Base-by-base conservation (phyloP, 2,888 invertebrate species). In the Rhodophaea formosa region DNA sequence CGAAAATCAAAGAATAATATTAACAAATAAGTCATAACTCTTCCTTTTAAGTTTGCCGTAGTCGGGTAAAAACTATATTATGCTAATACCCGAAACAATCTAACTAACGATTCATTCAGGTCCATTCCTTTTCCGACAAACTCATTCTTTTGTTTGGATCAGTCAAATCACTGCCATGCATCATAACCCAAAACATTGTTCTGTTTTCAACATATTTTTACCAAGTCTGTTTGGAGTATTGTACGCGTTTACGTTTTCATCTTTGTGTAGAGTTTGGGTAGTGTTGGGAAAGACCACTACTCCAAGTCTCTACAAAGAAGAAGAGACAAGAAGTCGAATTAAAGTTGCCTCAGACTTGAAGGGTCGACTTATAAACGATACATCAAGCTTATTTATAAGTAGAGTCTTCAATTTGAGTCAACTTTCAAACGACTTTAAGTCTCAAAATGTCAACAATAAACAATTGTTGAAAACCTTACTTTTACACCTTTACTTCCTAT, bases 61-160 rank as follows among this genome's bases (percentile, higher is more conserved):
- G 23, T 23, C 23, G 23, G 23, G 23, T 23, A 51, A 51, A 51
- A 51, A 74, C 62, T 46, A 57, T 63, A 70, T 68, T 86, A 89
- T 86, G 88, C 78, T 87, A 89, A 88, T 89, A 85, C 68, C 69
- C 71, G 73, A 79, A 84, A 85, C 82, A 84, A 86, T 84, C 79
- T 74, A 77, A 75, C 79, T 82, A 85, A 85, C 82, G 79, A 84
- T 82, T 80, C 75, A 77, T 80, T 79, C 75, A 79, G 51, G 10
- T 74, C 78, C 79, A 78, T 86, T 85, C 82, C 80, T 80, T 84
- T 84, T 84, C 83, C 83, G 80, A 78, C 78, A 82, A 88, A 84
- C 79, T 79, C 82, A 86, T 89, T 88, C 87, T 86, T 90, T 91
- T 90, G 90, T 90, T 89, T 80, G 86, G 78, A 86, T 82, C 84